Evolutionary conservation across 2,888 invertebrate genomes (phyloP).

Genomic region (Nomada ferruginata): DNA sequence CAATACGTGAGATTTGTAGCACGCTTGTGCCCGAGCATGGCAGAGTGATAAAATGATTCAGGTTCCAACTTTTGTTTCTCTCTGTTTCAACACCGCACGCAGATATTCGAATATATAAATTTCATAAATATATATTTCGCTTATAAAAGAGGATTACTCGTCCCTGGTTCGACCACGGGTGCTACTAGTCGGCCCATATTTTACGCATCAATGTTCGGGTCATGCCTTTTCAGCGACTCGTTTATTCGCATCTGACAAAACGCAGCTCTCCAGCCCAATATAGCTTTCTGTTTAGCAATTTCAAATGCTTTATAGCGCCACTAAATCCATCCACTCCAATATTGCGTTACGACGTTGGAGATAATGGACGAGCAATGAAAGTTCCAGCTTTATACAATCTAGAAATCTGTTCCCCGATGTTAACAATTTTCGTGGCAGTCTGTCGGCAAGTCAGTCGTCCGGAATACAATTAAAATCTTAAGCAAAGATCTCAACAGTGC

Average conservation of each 20-base stretch:
- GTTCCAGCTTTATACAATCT: no score
- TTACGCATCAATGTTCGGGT: slow-evolving; percentile 1
- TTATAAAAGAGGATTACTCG: slow-evolving; percentile 20
- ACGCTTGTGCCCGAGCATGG: neutral
- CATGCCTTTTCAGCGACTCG: slow-evolving; percentile 1
- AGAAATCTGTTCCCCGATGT: no score
- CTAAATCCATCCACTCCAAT: neutral
- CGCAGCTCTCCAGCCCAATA: neutral
- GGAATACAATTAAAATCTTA: no score
- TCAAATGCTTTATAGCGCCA: neutral
- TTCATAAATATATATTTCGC: slow-evolving; percentile 10
- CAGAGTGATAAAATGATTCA: neutral
- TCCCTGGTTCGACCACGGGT: neutral
- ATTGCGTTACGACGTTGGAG: no score
- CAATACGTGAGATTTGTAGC: no score
- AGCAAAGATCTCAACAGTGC: no score
- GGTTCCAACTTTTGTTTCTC: neutral
- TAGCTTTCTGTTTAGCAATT: slow-evolving; percentile 13
- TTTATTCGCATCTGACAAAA: slow-evolving; percentile 10
- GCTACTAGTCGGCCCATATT: slow-evolving; percentile 7
- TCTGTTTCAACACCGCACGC: neutral
- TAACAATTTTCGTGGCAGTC: no score
- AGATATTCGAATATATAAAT: slow-evolving; percentile 17
- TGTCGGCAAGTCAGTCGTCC: no score
- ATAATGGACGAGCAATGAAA: neutral